Conservation (phyloP, 37 sponge, comb jelly and placozoan species). For the Hexactinellida sp. region DNA sequence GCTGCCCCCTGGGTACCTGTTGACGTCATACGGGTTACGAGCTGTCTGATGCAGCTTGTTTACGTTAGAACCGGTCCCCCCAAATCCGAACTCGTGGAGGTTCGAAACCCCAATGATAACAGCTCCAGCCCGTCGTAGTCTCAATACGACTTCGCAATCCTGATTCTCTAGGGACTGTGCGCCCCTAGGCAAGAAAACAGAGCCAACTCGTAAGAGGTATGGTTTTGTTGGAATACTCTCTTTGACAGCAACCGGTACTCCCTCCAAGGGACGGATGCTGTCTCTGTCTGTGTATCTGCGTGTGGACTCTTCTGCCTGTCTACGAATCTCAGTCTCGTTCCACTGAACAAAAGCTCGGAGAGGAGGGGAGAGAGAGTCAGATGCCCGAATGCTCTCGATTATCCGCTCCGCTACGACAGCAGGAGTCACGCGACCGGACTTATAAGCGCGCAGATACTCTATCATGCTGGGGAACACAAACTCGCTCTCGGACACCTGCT, state of each 20-base stretch:
- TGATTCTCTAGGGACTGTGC: background rate
- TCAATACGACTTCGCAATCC: constrained; percentile 33
- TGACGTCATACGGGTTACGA: constrained; percentile 68
- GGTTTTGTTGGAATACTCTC: constrained; percentile 56
- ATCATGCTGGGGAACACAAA: background rate
- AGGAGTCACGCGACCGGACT: background rate
- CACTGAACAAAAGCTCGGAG: constrained; percentile 45
- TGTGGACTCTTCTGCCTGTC: constrained; percentile 59
- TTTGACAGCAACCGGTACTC: constrained; percentile 72
- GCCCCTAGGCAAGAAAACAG: constrained; percentile 19
- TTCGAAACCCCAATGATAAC: constrained; percentile 74
- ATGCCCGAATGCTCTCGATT: constrained; percentile 33
- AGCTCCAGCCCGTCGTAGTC: constrained; percentile 58
- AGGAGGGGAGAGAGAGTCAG: constrained; percentile 36
- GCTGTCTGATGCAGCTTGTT: constrained; percentile 50
- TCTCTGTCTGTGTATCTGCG: constrained; percentile 49
- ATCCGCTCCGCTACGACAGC: constrained; percentile 19
- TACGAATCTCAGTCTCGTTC: constrained; percentile 30
- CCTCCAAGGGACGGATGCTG: constrained; percentile 67
- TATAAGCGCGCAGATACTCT: background rate
- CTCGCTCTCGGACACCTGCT: background rate
- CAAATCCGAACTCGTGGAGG: constrained; percentile 79
- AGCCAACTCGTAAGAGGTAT: constrained; percentile 31
- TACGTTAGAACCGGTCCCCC: constrained; percentile 69
- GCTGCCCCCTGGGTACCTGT: constrained; percentile 71